These are phyloP conservation scores for Agrochola lychnidis DNA, from an alignment of 2,888 invertebrate genomes.

Conservation along the genomic window DNA sequence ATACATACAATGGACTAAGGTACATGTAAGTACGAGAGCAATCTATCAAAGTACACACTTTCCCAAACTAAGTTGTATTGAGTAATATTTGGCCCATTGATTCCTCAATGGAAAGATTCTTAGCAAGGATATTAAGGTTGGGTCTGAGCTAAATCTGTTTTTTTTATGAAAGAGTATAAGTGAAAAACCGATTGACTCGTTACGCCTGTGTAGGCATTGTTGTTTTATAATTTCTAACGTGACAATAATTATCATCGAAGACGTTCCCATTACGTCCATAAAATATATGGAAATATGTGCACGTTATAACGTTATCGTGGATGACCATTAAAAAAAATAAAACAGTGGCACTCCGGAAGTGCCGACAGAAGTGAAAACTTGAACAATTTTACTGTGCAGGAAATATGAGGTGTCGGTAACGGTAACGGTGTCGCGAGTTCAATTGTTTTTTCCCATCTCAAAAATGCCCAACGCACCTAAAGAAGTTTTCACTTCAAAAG, in stretches of 20 bases:
- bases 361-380: too few species aligned
- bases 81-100: slow-evolving; percentile 46
- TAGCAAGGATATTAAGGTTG: slow-evolving; percentile 5
- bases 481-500: too few species aligned
- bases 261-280: not conserved
- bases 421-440: too few species aligned
- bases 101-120: slow-evolving; percentile 14
- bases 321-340: too few species aligned
- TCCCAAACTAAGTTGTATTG: slow-evolving; percentile 40
- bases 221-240: too few species aligned
- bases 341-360: too few species aligned
- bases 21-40: slow-evolving; percentile 44
- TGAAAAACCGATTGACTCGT: slow-evolving; percentile 1
- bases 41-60: slow-evolving; percentile 60
- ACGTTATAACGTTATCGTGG: not conserved
- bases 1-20: slow-evolving; percentile 52
- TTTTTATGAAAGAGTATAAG: not conserved
- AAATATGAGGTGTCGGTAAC: too few species aligned
- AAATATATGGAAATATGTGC: not conserved
- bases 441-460: too few species aligned
- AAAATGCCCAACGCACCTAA: too few species aligned
- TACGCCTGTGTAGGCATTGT: not conserved
- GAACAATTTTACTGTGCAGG: too few species aligned
- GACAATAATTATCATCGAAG: not conserved
- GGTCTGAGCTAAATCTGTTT: slow-evolving; percentile 11